Base-by-base conservation (phyloP, 1,140 invertebrate species). In the Drosophila arawakana region DNA sequence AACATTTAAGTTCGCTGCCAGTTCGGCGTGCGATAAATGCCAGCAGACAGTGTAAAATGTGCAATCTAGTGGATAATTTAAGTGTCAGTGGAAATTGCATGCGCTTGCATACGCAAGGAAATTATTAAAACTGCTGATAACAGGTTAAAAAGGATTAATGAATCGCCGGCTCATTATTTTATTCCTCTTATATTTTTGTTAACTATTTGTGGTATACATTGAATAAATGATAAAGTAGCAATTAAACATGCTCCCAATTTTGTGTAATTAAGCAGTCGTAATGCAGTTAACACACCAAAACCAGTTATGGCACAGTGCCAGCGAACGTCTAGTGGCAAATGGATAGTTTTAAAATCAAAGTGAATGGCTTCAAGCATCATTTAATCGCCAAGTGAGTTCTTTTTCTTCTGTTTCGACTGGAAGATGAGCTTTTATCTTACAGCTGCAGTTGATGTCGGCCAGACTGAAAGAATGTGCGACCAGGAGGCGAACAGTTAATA, bases 291-390 rank as follows among this genome's bases (percentile, higher is more conserved):
- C 43, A 30, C 34, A n/a, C 41, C 43, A 52, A 47, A 30, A 25
- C 37, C 18, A 34, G 70, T 83, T 77, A 80, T 84, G 73, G 73
- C 60, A 41, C 30, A n/a, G 5, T 43, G 62, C 52, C 30, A 35
- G n/a, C 39, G 55, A 37, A 15, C 15, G 13, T 3, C 30, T 44
- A 37, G 8, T 37, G 13, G 1, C 4, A 35, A 47, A 35, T 35
- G 50, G 50, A 54, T 35, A 37, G 9, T 52, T 69, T 60, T 49
- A 76, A 84, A 84, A 70, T 30, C 69, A 80, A 78, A 70, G 61
- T 73, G 63, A 84, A 77, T 71, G 71, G 43, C 77, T 80, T 84
- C 69, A 65, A 84, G 69, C 77, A 69, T 70, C 81, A 80, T 80
- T 80, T 73, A 72, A 61, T 63, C 65, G 57, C 70, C 71, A 81